A percentile compares a stretch with the other conserved stretches of the same genome.
phyloP scores from a whole-genome alignment of 2,888 invertebrate species.

The Crioceris asparagi region DNA sequence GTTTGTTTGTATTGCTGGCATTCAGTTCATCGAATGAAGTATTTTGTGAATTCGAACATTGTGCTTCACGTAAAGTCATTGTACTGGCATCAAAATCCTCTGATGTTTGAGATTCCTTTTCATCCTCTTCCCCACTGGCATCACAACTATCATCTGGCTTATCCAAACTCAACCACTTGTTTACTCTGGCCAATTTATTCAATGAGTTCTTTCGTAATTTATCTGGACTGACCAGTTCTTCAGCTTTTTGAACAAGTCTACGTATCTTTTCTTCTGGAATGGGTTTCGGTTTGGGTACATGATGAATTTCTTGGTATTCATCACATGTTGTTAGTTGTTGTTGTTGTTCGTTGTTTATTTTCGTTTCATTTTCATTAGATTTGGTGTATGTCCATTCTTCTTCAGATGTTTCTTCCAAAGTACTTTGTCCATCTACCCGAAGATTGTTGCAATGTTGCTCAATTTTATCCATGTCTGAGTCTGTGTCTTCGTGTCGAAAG shows the following conservation, averaged over 20 bases:
- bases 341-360: slow-evolving; percentile 4
- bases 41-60: slow-evolving; percentile 30
- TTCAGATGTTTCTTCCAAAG: slow-evolving; percentile 49
- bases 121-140: slow-evolving; percentile 82
- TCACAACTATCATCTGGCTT: slow-evolving; percentile 69
- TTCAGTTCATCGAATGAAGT: slow-evolving; percentile 34
- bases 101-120: slow-evolving; percentile 63
- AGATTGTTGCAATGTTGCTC: slow-evolving; percentile 18
- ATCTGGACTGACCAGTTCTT: slow-evolving; percentile 56
- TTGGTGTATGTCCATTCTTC: slow-evolving; percentile 62
- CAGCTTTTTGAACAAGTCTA: slow-evolving; percentile 69
- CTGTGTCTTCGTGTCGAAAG: slow-evolving; percentile 78
- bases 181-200: slow-evolving; percentile 55
- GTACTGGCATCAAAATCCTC: slow-evolving; percentile 71
- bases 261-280: slow-evolving; percentile 33
- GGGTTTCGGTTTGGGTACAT: slow-evolving; percentile 27
- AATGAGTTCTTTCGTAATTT: slow-evolving; percentile 31
- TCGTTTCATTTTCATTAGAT: slow-evolving; percentile 5
- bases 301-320: slow-evolving; percentile 17
- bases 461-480: slow-evolving; percentile 60
- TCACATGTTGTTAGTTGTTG: slow-evolving; percentile 16
- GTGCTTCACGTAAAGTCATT: slow-evolving; percentile 46
- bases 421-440: slow-evolving; percentile 27
- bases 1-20: slow-evolving; percentile 16
- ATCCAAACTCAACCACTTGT: slow-evolving; percentile 58